Evolutionary conservation across 1,140 invertebrate genomes (phyloP).

Genomic region (Cyclargus thomasi): DNA sequence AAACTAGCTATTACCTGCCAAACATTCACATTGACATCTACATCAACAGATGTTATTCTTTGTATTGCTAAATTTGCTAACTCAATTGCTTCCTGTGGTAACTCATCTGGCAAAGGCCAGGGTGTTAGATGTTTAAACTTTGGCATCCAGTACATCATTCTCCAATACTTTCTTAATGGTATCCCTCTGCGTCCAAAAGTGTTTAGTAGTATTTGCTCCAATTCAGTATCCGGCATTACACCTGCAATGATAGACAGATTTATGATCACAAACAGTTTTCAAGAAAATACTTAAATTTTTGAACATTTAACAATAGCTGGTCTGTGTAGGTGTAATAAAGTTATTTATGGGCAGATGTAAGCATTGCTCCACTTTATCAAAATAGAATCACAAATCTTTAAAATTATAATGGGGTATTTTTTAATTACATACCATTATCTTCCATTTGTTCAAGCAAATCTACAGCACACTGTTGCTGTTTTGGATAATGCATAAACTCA

Average conservation of each 20-base stretch:
- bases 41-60: constrained; percentile 91
- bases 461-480: constrained; percentile 94
- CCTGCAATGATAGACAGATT: constrained; percentile 66
- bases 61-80: constrained; percentile 90
- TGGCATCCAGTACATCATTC: constrained; percentile 99
- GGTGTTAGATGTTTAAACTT: constrained; percentile 96
- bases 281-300: too few species aligned
- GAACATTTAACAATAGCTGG: too few species aligned
- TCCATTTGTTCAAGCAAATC: constrained; percentile 94
- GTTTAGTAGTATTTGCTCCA: constrained; percentile 86
- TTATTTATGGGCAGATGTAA: too few species aligned
- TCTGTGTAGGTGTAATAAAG: too few species aligned
- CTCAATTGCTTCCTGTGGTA: constrained; percentile 85
- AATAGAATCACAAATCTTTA: not conserved
- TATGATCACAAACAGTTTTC: too few species aligned
- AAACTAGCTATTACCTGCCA: too few species aligned
- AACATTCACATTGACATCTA: constrained; percentile 81
- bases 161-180: constrained; percentile 88
- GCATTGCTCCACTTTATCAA: too few species aligned
- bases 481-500: constrained; percentile 94
- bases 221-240: constrained; percentile 93
- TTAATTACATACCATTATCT: constrained; percentile 79
- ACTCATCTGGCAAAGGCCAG: constrained; percentile 86
- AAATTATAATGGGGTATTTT: not conserved
- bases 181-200: constrained; percentile 88